Evolutionary conservation across 2,797 vertebrate species (phyloP).

Genomic region (Sebastes hubbsi): DNA sequence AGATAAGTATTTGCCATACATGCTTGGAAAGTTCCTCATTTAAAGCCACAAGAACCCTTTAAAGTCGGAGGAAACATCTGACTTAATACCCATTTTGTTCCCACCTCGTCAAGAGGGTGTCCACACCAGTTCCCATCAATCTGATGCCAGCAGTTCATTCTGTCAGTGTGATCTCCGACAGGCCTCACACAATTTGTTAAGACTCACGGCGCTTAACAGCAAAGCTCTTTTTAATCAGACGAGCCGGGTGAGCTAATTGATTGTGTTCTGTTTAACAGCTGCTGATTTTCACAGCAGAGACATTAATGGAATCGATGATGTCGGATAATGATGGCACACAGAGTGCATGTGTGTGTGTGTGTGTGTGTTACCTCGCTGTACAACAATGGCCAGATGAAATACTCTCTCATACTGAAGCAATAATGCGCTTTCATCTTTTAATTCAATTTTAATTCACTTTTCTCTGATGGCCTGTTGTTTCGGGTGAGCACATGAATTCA

Average conservation of each 20-base stretch:
- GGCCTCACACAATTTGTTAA: constrained; percentile 10
- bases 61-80: neutral
- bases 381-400: neutral
- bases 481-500: constrained; percentile 7
- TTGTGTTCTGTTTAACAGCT: constrained; percentile 28
- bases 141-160: constrained; percentile 21
- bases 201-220: constrained; percentile 22
- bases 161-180: constrained; percentile 7
- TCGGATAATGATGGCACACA: constrained; percentile 5
- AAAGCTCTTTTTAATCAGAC: constrained; percentile 48
- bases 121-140: neutral
- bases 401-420: constrained; percentile 15
- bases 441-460: constrained; percentile 41
- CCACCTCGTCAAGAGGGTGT: neutral
- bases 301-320: constrained; percentile 43
- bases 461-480: constrained; percentile 9
- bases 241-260: constrained; percentile 36
- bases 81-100: neutral
- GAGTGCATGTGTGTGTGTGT: neutral
- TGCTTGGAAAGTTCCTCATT: neutral
- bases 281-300: constrained; percentile 26
- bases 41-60: neutral
- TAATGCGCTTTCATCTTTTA: constrained; percentile 37
- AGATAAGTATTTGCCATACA: neutral
- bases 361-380: neutral